Evolutionary conservation across 2,888 invertebrate genomes (phyloP).

Genomic region (Rhabditophanes sp.): DNA sequence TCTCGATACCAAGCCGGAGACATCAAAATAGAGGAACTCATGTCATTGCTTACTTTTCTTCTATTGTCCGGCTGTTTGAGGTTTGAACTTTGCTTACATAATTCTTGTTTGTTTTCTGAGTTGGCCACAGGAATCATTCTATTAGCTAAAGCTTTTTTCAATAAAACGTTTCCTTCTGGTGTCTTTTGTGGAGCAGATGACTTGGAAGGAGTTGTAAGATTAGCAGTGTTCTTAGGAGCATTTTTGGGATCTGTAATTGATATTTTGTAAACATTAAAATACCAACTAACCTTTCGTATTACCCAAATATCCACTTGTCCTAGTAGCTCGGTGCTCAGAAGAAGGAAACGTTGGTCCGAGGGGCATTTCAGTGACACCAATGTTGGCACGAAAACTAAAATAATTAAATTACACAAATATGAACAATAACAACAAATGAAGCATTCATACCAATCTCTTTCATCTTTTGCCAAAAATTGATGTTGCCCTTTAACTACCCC

Average conservation of each 20-base stretch:
- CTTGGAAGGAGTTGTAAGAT: not conserved
- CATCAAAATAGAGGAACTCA: conserved; percentile 28
- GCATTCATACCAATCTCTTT: not conserved
- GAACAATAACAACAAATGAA: conserved; percentile 1
- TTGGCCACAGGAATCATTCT: conserved; percentile 14
- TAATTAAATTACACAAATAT: not conserved
- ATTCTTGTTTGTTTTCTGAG: conserved; percentile 1
- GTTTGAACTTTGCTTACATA: not conserved
- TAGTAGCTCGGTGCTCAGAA: not conserved
- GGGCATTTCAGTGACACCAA: too few species aligned
- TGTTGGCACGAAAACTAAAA: too few species aligned
- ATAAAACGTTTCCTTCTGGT: conserved; percentile 9
- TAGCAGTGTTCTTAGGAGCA: not conserved
- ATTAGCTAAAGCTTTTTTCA: conserved; percentile 39
- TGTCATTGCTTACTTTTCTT: conserved; percentile 12
- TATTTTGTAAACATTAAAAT: conserved; percentile 1
- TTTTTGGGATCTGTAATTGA: too few species aligned
- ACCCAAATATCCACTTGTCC: not conserved
- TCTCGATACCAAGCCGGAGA: conserved; percentile 40
- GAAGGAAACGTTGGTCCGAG: not conserved
- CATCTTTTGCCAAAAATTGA: too few species aligned
- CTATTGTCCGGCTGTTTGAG: not conserved
- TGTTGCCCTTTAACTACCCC: too few species aligned
- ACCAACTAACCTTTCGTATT: not conserved
- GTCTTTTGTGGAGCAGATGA: conserved; percentile 1